Evolutionary conservation across 1,140 invertebrate genomes (phyloP).

Genomic region (Anadara kagoshimensis): DNA sequence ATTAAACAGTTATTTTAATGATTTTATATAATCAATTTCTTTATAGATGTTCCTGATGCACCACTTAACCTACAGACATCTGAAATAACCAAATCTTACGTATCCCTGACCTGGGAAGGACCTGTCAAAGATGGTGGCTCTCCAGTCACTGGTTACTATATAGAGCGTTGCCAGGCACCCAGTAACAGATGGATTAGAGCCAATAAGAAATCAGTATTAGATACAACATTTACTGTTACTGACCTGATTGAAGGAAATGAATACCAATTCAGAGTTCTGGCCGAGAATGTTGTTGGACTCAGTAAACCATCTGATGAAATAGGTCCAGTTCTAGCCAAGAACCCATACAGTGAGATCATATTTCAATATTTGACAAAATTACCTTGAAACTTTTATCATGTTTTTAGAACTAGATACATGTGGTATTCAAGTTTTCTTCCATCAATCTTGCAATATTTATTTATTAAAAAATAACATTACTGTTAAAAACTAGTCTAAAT

Average conservation of each 20-base stretch:
- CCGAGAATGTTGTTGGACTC: conserved; percentile 94
- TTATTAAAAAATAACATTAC: too few species aligned
- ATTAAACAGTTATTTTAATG: conserved; percentile 5
- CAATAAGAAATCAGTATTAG: conserved; percentile 79
- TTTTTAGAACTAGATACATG: too few species aligned
- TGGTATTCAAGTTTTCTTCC: too few species aligned
- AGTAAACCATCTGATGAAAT: conserved; percentile 95
- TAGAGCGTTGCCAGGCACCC: conserved; percentile 89
- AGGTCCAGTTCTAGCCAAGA: conserved; percentile 89
- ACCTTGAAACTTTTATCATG: too few species aligned
- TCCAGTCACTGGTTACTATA: conserved; percentile 92
- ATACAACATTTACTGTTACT: conserved; percentile 85
- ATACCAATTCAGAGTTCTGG: conserved; percentile 97
- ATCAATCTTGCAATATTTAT: too few species aligned
- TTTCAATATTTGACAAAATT: too few species aligned
- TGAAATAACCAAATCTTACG: conserved; percentile 92
- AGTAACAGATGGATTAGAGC: conserved; percentile 76
- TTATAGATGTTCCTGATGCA: conserved; percentile 74
- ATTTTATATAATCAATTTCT: conserved; percentile 12
- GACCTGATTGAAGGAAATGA: conserved; percentile 93
- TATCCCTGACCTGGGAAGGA: conserved; percentile 95
- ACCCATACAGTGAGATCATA: conserved; percentile 86
- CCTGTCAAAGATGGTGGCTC: conserved; percentile 98
- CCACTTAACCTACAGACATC: conserved; percentile 82
- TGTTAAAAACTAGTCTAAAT: too few species aligned